Conservation (phyloP, 2,888 invertebrate species). For the Andrena bucephala region DNA sequence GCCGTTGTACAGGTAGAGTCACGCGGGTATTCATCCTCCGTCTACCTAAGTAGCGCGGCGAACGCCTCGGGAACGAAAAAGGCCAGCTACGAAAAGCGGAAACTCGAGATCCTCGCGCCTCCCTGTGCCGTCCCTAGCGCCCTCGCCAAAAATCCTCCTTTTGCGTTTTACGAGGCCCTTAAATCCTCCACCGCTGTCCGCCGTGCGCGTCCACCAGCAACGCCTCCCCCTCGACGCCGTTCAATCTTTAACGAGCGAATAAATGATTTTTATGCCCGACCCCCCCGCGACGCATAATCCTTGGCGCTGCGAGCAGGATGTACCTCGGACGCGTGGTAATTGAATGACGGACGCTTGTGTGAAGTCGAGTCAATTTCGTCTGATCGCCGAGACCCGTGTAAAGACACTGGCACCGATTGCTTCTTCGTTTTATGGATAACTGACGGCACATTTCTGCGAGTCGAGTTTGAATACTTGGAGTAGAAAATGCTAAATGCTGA, state of each 20-base stretch:
- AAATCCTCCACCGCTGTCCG: slow-evolving; percentile 21
- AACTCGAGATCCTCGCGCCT: slow-evolving; percentile 75
- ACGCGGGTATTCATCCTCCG: slow-evolving; percentile 33
- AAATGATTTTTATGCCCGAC: slow-evolving; percentile 32
- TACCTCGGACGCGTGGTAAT: slow-evolving; percentile 5
- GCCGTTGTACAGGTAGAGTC: slow-evolving; percentile 51
- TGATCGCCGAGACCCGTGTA: slow-evolving; percentile 5
- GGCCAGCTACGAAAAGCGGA: slow-evolving; percentile 74
- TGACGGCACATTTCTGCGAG: too few relatives aligned
- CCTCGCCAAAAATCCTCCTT: slow-evolving; percentile 3
- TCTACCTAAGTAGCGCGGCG: slow-evolving; percentile 57
- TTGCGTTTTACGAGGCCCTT: slow-evolving; percentile 34
- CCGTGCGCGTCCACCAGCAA: slow-evolving; percentile 8
- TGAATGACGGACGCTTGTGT: slow-evolving; percentile 18
- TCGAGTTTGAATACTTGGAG: neutral
- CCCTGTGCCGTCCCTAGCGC: neutral
- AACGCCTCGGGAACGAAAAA: slow-evolving; percentile 66
- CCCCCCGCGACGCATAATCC: slow-evolving; percentile 16
- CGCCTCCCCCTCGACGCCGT: slow-evolving; percentile 13
- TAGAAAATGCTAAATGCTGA: neutral
- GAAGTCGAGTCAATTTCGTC: neutral
- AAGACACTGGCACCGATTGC: slow-evolving; percentile 9
- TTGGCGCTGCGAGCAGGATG: neutral
- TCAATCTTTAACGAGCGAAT: slow-evolving; percentile 34
- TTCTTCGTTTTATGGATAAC: neutral